Evolutionary conservation across 2,888 invertebrate species (phyloP).

Genomic region (Diachrysia chrysitis): DNA sequence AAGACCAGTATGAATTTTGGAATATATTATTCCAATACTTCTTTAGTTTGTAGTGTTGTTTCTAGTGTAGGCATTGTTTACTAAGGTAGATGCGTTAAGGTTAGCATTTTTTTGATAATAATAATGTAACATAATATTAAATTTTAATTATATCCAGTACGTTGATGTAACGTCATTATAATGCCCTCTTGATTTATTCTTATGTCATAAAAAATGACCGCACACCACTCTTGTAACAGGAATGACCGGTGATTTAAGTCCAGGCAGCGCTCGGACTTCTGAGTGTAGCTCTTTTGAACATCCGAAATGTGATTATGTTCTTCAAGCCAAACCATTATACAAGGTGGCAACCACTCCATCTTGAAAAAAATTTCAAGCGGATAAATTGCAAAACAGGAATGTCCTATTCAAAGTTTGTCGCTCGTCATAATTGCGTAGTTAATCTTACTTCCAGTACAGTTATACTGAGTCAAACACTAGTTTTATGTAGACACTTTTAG

Average conservation of each 20-base stretch:
- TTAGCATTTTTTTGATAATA: no score
- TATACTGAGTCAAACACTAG: not conserved
- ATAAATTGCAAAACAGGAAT: not conserved
- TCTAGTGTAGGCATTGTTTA: no score
- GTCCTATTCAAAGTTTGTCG: not conserved
- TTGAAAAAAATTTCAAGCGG: not conserved
- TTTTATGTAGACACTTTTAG: not conserved
- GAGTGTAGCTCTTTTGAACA: not conserved
- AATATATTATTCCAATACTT: not conserved
- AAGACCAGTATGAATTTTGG: no score
- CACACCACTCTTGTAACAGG: not conserved
- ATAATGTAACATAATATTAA: no score
- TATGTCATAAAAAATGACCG: not conserved
- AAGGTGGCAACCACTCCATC: not conserved
- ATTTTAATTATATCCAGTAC: no score
- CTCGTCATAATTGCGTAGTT: not conserved
- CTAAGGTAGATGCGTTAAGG: no score
- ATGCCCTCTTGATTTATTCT: not conserved
- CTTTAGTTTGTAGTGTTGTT: not conserved
- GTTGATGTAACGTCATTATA: no score
- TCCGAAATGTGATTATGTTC: not conserved
- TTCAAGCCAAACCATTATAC: not conserved
- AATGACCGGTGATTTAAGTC: not conserved
- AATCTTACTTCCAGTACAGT: not conserved
- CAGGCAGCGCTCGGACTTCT: no score